phyloP scores from a whole-genome alignment of 2,797 vertebrate species.

The Lacerta agilis region DNA sequence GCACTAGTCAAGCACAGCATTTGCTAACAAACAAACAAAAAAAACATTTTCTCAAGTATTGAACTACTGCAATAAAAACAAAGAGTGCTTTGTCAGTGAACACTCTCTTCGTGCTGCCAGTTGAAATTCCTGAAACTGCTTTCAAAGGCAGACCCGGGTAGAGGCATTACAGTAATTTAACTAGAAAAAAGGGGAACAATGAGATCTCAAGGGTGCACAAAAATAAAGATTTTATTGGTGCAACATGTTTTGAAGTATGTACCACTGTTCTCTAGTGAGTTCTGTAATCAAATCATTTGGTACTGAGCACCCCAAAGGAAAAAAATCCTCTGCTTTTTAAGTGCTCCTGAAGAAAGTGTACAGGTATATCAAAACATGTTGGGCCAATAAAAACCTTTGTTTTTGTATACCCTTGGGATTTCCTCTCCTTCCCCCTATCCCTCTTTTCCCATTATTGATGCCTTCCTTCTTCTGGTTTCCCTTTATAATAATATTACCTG shows the following conservation, averaged over 20 bases:
- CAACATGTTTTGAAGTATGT: background rate
- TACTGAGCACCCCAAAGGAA: background rate
- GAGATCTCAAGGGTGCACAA: background rate
- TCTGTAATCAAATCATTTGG: background rate
- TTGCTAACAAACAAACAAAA: background rate
- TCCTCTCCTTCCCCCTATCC: too few relatives aligned
- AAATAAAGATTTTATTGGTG: background rate
- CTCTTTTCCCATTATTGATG: background rate
- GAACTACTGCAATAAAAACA: background rate
- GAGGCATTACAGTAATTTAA: background rate
- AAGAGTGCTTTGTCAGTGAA: background rate
- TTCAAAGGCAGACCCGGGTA: background rate
- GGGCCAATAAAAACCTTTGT: background rate
- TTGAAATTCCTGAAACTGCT: background rate
- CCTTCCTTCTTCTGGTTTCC: background rate
- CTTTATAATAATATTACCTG: background rate
- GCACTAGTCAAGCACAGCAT: background rate
- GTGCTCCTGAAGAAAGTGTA: background rate
- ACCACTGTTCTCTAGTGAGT: background rate
- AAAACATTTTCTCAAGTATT: background rate
- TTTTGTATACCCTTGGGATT: background rate
- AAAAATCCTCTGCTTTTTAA: background rate
- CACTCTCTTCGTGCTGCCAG: background rate
- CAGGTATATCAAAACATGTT: background rate
- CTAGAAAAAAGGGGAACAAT: background rate